Conservation (phyloP, 2,888 invertebrate genomes). For the Amphiduros pacificus region DNA sequence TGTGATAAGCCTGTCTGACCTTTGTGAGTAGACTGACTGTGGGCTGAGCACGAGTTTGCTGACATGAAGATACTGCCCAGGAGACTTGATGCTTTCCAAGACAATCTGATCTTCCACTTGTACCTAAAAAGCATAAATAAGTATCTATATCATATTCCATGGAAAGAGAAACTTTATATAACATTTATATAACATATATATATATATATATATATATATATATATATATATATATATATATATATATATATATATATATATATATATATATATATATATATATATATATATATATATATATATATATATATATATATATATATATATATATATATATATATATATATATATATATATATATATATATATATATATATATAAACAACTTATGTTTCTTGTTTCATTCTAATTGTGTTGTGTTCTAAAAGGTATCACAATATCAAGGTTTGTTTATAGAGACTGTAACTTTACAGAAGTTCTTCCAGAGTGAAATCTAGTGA, state of each 20-base stretch:
- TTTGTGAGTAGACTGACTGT: conserved; percentile 41
- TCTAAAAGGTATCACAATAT: too few relatives aligned
- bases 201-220: not conserved
- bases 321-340: not conserved
- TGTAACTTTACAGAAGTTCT: too few relatives aligned
- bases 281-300: not conserved
- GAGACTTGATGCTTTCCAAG: conserved; percentile 54
- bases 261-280: not conserved
- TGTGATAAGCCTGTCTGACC: too few relatives aligned
- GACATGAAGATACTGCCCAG: conserved; percentile 54
- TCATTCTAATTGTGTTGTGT: not conserved
- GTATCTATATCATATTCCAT: not conserved
- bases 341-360: not conserved
- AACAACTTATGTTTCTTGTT: not conserved
- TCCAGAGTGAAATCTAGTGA: too few relatives aligned
- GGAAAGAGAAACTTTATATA: not conserved
- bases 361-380: not conserved
- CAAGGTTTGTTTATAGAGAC: too few relatives aligned
- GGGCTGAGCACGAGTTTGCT: conserved; percentile 34
- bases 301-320: not conserved
- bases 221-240: conserved; percentile 1
- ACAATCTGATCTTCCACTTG: conserved; percentile 57
- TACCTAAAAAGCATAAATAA: conserved; percentile 43
- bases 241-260: conserved; percentile 6
- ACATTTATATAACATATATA: too few relatives aligned